A percentile compares a stretch with the other conserved stretches of the same genome.
These are phyloP conservation scores for Pedetes capensis DNA, from an alignment of 2,113 vertebrate species.

Conservation along the genomic window DNA sequence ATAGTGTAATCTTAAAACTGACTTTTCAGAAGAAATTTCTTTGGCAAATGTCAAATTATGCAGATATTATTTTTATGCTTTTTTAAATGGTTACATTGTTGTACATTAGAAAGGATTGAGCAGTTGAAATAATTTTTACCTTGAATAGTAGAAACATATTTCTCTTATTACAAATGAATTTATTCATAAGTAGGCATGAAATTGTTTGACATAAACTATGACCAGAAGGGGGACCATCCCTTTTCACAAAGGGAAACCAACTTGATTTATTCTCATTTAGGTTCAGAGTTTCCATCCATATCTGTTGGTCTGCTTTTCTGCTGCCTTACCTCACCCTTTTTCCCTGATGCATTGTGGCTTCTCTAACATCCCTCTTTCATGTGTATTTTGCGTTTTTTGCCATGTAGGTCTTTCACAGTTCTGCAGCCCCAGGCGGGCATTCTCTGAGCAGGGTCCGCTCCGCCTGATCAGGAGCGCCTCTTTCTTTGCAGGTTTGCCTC, in stretches of 20 bases:
- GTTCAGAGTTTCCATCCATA: conserved; percentile 60
- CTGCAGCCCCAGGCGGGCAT: conserved; percentile 99
- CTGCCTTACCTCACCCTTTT: conserved; percentile 75
- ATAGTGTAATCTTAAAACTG: conserved; percentile 11
- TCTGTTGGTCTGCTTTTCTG: conserved; percentile 72
- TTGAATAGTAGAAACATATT: conserved; percentile 12
- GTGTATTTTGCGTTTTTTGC: conserved; percentile 90
- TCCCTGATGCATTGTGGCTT: conserved; percentile 78
- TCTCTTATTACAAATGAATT: conserved; percentile 24
- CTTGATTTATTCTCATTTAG: conserved; percentile 46
- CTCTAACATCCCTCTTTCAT: conserved; percentile 87
- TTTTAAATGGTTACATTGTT: conserved; percentile 16
- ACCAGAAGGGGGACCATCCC: not conserved
- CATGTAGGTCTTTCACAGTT: conserved; percentile 98
- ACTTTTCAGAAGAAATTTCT: conserved; percentile 60
- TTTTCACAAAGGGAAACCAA: conserved; percentile 30
- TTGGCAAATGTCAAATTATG: conserved; percentile 61
- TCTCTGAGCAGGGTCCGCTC: conserved; percentile 99
- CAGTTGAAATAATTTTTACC: conserved; percentile 38
- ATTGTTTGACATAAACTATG: conserved; percentile 38
- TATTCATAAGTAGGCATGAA: conserved; percentile 39
- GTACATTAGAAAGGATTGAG: conserved; percentile 43
- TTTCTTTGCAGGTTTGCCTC: conserved; percentile 99
- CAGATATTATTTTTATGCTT: not conserved
- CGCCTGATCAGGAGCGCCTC: conserved; percentile 99